Evolutionary conservation across 2,888 invertebrate species (phyloP).

Genomic region (Microplitis deprimator): DNA sequence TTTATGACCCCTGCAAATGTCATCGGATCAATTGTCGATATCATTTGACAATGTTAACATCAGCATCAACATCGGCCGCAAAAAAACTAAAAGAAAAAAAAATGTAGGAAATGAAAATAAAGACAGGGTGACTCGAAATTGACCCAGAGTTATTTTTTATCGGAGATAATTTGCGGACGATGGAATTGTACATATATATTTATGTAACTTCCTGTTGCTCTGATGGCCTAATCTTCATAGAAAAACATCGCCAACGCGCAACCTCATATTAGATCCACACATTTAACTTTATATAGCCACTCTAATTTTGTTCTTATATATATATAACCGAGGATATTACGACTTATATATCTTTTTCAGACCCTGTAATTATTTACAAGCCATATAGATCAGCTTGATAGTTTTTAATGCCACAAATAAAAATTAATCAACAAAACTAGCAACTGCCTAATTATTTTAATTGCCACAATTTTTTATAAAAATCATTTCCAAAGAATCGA

Average conservation of each 20-base stretch:
- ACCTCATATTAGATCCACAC: not conserved
- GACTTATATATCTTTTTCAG: conserved; percentile 3
- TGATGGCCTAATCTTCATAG: not conserved
- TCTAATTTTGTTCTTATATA: not conserved
- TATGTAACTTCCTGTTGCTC: not conserved
- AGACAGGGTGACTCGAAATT: not conserved
- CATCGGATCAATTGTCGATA: conserved; percentile 7
- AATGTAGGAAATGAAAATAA: not conserved
- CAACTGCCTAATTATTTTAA: conserved; percentile 1
- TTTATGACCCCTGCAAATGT: conserved; percentile 18
- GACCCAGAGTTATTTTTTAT: not conserved
- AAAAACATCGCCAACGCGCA: not conserved
- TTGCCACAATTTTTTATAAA: not conserved
- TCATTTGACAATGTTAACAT: conserved; percentile 6
- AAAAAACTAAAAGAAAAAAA: too few relatives aligned
- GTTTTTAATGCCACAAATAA: not conserved
- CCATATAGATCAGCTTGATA: conserved; percentile 17
- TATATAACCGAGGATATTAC: not conserved
- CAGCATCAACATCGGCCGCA: not conserved
- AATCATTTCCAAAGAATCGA: not conserved
- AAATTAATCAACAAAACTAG: conserved; percentile 5
- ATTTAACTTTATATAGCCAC: not conserved
- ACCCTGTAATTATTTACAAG: conserved; percentile 31
- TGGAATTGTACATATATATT: not conserved
- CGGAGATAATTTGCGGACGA: not conserved